Base-by-base conservation (phyloP, 1,140 invertebrate genomes). In the Ruditapes philippinarum region DNA sequence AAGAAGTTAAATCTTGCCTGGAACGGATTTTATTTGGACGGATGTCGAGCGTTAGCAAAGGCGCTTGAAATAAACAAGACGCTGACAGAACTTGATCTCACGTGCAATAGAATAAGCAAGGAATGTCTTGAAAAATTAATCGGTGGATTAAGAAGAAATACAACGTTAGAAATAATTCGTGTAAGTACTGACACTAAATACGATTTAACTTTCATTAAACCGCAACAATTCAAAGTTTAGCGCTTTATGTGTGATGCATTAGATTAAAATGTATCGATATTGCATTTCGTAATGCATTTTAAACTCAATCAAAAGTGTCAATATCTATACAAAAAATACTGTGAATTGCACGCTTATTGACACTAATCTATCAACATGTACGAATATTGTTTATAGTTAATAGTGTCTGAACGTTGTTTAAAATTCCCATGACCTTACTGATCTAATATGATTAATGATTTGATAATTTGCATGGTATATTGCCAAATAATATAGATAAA, bases 41-140 rank as follows among this genome's bases (percentile, higher is more conserved):
- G 94, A 2, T 93, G 93, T 80, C 79, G 90, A 60, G 89, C 91
- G 33, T 70, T 95, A 62, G 89, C 91, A 9, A 88, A 74, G 28
- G 94, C 94, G 3, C 82, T 95, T 25, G 89, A 90, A 36, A 60
- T 90, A 31, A 95, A 94, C 83, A 82, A 84, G 14, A 92, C 91
- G 25, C 88, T 95, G 4, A 49, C 87, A 25, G 93, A 93, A 45
- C 89, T 95, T 0, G 92, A 95, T 90, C 84, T 95, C n/a, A 92
- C 91, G 68, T 93, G 91, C 89, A 95, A 95, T 89, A 89, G 94
- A 73, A 93, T 94, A 9, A 91, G 92, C 70, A 91, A 93, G 78
- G 91, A 93, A 76, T 94, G 94, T 74, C 90, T 93, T 7, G 81
- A 91, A 12, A 92, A 93, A 40, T 86, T 95, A 14, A 54, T 91